Conservation (phyloP, 1,140 invertebrate species). For the Drosophila athabasca region DNA sequence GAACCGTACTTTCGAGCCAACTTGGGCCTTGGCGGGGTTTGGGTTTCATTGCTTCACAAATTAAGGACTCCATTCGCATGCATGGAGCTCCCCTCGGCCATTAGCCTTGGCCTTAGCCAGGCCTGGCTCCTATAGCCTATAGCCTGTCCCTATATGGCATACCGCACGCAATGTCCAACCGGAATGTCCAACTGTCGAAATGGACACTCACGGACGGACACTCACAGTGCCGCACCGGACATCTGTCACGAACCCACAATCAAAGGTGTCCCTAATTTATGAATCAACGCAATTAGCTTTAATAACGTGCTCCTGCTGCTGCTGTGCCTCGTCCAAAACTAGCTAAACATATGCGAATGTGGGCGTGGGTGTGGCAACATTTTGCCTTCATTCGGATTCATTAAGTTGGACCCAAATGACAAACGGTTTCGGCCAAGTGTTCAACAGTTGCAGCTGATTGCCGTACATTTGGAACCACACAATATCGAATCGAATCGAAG, state of each 20-base stretch:
- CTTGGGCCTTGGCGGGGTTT: no score
- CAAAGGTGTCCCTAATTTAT: slow-evolving; percentile 79
- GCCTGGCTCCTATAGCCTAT: not conserved
- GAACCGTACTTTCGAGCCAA: not conserved
- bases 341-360: slow-evolving; percentile 30
- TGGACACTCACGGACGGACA: no score
- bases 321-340: slow-evolving; percentile 30
- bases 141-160: no score
- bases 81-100: slow-evolving; percentile 6
- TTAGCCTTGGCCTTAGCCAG: slow-evolving; percentile 32
- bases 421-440: slow-evolving; percentile 34
- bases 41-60: slow-evolving; percentile 11
- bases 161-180: no score
- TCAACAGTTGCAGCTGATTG: slow-evolving; percentile 50
- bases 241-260: slow-evolving; percentile 69
- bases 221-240: slow-evolving; percentile 7
- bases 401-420: slow-evolving; percentile 40
- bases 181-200: no score
- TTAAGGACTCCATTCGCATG: slow-evolving; percentile 24
- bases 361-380: slow-evolving; percentile 18
- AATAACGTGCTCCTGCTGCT: slow-evolving; percentile 45
- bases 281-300: slow-evolving; percentile 77
- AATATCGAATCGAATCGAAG: not conserved
- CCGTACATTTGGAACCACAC: slow-evolving; percentile 20
- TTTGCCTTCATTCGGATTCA: slow-evolving; percentile 58